A percentile compares a stretch with the other conserved stretches of the same genome.
Conservation (phyloP, 2,797 vertebrate species). For the Bucorvus abyssinicus region DNA sequence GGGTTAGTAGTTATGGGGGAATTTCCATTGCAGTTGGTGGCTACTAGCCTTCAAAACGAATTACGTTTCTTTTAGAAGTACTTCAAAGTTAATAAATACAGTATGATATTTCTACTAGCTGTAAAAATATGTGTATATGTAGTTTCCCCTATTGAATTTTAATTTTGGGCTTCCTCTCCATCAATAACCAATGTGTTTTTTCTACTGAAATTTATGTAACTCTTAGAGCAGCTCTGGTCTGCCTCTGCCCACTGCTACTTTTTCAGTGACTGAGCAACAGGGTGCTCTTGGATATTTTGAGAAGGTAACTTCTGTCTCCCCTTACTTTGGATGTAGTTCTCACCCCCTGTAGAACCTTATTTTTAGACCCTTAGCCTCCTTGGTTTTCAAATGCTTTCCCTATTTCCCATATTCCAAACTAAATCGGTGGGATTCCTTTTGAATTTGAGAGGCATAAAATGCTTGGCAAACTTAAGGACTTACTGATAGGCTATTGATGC, state of each 20-base stretch:
- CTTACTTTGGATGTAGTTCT: constrained; percentile 16
- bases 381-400: not conserved
- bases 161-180: not conserved
- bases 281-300: constrained; percentile 54
- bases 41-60: not conserved
- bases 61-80: not conserved
- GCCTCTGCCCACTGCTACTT: constrained; percentile 48
- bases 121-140: not conserved
- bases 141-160: constrained; percentile 3
- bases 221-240: constrained; percentile 59
- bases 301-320: constrained; percentile 40
- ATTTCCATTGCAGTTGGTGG: not conserved
- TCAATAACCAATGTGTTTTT: constrained; percentile 36
- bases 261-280: constrained; percentile 44
- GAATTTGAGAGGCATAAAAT: not conserved
- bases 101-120: not conserved
- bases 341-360: not conserved
- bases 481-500: not conserved
- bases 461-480: not conserved
- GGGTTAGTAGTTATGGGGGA: not conserved
- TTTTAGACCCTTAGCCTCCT: not conserved
- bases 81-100: not conserved
- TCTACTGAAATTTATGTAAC: constrained; percentile 48
- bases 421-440: not conserved
- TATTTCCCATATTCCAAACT: not conserved